phyloP scores from a whole-genome alignment of 2,113 vertebrate species.

The Stercorarius parasiticus region DNA sequence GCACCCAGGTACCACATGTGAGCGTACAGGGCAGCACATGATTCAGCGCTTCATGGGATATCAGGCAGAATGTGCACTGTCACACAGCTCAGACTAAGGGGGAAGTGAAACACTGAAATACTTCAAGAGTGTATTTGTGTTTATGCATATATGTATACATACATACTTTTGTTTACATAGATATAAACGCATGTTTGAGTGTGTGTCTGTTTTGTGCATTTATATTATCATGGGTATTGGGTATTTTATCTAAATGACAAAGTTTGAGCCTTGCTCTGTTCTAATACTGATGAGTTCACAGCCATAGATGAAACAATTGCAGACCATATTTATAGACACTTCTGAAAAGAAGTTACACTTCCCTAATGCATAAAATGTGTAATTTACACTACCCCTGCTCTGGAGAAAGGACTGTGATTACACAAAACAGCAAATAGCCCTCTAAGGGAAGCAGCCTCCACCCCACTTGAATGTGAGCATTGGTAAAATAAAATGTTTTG shows the following conservation, averaged over 20 bases:
- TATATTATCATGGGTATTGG: background rate
- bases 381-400: background rate
- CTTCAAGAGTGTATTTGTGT: background rate
- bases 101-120: background rate
- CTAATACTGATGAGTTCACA: background rate
- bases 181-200: background rate
- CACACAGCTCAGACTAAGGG: background rate
- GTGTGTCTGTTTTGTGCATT: background rate
- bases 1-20: background rate
- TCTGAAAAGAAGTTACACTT: background rate
- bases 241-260: background rate
- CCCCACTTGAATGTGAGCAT: background rate
- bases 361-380: background rate
- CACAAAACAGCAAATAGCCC: background rate
- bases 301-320: background rate
- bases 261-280: background rate
- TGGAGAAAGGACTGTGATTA: background rate
- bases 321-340: background rate
- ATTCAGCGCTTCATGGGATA: background rate
- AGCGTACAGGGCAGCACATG: fast-evolving
- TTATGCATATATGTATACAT: background rate
- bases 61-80: background rate
- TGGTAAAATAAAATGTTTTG: background rate
- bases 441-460: background rate
- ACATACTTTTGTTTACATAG: background rate